These are phyloP conservation scores for Sarcophaga caerulescens DNA, from an alignment of 2,888 invertebrate genomes.

Conservation along the genomic window DNA sequence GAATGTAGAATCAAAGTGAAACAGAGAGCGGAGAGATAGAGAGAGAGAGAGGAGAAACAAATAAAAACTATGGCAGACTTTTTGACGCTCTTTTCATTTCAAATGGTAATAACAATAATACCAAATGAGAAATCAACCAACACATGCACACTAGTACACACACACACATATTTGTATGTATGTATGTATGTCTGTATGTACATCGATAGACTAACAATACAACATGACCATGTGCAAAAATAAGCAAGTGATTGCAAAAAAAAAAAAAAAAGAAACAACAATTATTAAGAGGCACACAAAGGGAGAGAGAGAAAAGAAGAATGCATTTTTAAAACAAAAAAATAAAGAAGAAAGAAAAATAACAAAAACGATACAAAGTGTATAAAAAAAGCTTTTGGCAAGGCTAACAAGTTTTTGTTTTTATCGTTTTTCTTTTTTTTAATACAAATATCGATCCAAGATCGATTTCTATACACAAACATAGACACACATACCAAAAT, in stretches of 20 bases:
- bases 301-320: neutral
- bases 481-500: neutral
- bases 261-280: neutral
- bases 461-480: conserved; percentile 1
- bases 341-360: conserved; percentile 6
- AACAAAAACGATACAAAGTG: conserved; percentile 15
- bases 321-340: conserved; percentile 30
- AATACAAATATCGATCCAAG: conserved; percentile 1
- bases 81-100: conserved; percentile 47
- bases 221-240: neutral
- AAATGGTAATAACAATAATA: conserved; percentile 34
- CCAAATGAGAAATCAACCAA: neutral
- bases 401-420: conserved; percentile 63
- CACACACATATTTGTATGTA: neutral
- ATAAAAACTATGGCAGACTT: conserved; percentile 45
- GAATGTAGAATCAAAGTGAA: neutral
- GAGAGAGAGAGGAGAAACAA: neutral
- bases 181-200: neutral
- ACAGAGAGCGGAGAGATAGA: neutral
- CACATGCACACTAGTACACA: neutral
- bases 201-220: no score
- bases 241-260: neutral
- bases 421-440: neutral
- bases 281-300: neutral
- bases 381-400: conserved; percentile 57